A percentile compares a stretch with the other conserved stretches of the same genome.
Evolutionary conservation across 2,113 vertebrate genomes (phyloP).

Genomic region (Poecile atricapillus): DNA sequence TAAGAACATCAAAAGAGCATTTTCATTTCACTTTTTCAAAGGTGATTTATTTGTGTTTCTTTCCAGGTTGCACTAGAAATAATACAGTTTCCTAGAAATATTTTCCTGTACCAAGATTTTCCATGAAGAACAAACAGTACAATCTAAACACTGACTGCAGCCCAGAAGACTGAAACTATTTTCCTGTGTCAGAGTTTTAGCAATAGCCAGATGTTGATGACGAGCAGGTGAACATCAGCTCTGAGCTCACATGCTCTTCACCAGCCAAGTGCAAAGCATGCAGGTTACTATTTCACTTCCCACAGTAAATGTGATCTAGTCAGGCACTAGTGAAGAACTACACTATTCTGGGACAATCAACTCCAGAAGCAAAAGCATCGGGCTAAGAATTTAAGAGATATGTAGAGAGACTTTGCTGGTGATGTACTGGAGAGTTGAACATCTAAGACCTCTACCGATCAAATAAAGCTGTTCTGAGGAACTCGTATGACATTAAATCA

Average conservation of each 20-base stretch:
- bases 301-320: background rate
- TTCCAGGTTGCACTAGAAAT: background rate
- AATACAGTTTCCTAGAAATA: background rate
- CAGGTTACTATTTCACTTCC: background rate
- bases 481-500: background rate
- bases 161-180: constrained; percentile 8
- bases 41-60: background rate
- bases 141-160: constrained; percentile 10
- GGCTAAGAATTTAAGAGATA: background rate
- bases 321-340: background rate
- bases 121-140: background rate
- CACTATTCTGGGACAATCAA: background rate
- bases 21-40: background rate
- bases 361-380: background rate
- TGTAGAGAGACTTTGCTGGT: background rate
- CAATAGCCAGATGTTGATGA: constrained; percentile 28
- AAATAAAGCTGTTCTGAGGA: background rate
- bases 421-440: background rate
- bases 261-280: background rate
- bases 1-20: background rate
- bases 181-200: constrained; percentile 21
- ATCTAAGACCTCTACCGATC: background rate
- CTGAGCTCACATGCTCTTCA: background rate
- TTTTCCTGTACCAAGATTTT: background rate
- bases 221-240: constrained; percentile 34